Percentiles rank a stretch among this genome's conserved stretches.
Conservation (phyloP, 2,888 invertebrate genomes). For the Ennomos quercinarius region DNA sequence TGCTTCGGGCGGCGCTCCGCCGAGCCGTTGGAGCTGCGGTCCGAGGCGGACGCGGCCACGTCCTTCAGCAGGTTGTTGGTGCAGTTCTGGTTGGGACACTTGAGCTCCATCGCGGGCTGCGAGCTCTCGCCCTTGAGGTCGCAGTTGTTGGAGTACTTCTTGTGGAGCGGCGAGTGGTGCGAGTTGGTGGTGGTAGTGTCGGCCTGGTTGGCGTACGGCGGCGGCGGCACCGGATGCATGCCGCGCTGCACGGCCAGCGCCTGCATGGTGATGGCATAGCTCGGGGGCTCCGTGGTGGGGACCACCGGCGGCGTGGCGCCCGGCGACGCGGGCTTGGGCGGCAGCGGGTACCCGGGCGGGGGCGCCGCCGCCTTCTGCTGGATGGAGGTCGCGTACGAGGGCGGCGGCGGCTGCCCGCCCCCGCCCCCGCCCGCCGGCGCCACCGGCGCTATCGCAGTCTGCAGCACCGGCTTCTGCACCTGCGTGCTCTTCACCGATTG, state of each 20-base stretch:
- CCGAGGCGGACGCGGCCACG: slow-evolving; percentile 86
- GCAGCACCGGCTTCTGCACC: slow-evolving; percentile 97
- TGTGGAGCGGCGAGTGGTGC: slow-evolving; percentile 87
- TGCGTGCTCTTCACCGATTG: slow-evolving; percentile 98
- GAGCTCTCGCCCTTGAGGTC: slow-evolving; percentile 81
- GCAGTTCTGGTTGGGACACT: slow-evolving; percentile 82
- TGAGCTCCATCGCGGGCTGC: slow-evolving; percentile 78
- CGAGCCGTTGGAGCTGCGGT: slow-evolving; percentile 82
- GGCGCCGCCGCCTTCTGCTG: slow-evolving; percentile 89
- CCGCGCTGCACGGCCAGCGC: slow-evolving; percentile 90
- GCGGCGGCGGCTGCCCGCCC: slow-evolving; percentile 88
- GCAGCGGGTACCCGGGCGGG: slow-evolving; percentile 76
- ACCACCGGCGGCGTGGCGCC: slow-evolving; percentile 82
- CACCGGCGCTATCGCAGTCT: slow-evolving; percentile 97
- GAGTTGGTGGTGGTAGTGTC: slow-evolving; percentile 71
- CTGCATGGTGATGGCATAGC: slow-evolving; percentile 96
- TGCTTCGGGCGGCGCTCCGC: slow-evolving; percentile 72
- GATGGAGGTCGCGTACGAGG: slow-evolving; percentile 92
- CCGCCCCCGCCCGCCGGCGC: slow-evolving; percentile 92
- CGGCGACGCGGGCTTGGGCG: slow-evolving; percentile 79
- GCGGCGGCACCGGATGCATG: slow-evolving; percentile 88
- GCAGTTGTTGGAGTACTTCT: slow-evolving; percentile 88
- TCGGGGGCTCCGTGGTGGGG: slow-evolving; percentile 95
- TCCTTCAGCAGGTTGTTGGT: slow-evolving; percentile 76
- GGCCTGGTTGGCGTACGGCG: slow-evolving; percentile 86